Base-by-base conservation (phyloP, 2,888 invertebrate genomes). In the Margaritifera margaritifera region DNA sequence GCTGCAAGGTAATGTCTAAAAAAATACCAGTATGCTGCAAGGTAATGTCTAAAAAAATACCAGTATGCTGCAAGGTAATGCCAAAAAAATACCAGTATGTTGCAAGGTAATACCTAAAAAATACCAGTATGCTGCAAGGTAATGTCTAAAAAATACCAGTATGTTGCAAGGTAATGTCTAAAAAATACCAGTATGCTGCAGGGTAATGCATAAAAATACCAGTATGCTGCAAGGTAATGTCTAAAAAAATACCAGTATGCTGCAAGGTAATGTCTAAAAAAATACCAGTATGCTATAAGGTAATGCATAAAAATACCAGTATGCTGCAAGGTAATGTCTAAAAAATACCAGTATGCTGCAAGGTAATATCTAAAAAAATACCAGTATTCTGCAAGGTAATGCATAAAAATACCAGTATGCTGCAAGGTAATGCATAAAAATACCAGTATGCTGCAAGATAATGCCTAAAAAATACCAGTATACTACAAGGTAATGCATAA, bases 171-270 rank as follows among this genome's bases (percentile, higher is more conserved):
- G 86, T 86, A 75, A 58, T n/a, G n/a, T n/a, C n/a, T n/a, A 96
- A 95, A 85, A 97, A 97, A 90, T 98, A 98, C 90, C 92, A 94
- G 69, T 96, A 96, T 90, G 97, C 97, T 0, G 93, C 94, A 31
- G 86, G 85, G 86, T 86, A 75, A 58, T n/a, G n/a, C n/a, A n/a
- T n/a, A 95, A 85, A 97, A 97, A 90, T 98, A 98, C 90, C 92
- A 94, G 69, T 96, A 96, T 90, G 97, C 97, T 0, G 93, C 94
- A 31, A 86, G 85, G 86, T 86, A 75, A 58, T n/a, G n/a, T n/a
- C n/a, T n/a, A n/a, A 96, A 95, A 85, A 97, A 97, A 90, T 98
- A 98, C 90, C 92, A 94, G 69, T 96, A 96, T 90, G 97, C 97
- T 0, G 93, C 94, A 31, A 86, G 85, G 86, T 86, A 75, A 58